Percentiles rank a stretch among this genome's conserved stretches.
phyloP scores from a whole-genome alignment of 2,113 vertebrate species.

The Brevimyrus niger region DNA sequence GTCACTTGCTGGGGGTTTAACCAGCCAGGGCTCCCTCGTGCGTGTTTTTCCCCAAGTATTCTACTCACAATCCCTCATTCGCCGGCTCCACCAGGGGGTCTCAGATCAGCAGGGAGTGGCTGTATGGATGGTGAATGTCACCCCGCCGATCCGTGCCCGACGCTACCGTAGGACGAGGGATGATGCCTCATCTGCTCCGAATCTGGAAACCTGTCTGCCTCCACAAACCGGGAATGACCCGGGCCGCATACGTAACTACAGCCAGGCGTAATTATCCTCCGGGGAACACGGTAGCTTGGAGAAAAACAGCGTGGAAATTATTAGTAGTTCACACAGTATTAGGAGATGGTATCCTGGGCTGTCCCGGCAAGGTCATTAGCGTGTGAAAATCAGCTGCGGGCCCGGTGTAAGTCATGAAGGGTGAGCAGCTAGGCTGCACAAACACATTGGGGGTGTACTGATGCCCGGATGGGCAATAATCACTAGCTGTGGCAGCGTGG shows the following conservation, averaged over 20 bases:
- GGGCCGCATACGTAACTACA: not conserved
- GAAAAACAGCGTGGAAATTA: slow-evolving; percentile 6
- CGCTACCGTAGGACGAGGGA: not conserved
- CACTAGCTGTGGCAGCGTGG: slow-evolving; percentile 40
- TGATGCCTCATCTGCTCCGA: not conserved
- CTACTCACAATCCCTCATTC: not conserved
- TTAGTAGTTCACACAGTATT: not conserved
- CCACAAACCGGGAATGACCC: not conserved
- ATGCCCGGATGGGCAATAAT: slow-evolving; percentile 47
- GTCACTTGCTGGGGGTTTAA: not conserved
- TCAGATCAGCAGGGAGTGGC: not conserved
- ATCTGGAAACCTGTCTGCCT: not conserved
- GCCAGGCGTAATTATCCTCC: slow-evolving; percentile 5
- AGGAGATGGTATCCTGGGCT: not conserved
- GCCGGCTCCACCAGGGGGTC: not conserved
- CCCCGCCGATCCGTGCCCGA: not conserved
- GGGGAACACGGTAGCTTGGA: not conserved
- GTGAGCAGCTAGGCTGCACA: slow-evolving; percentile 30
- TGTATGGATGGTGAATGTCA: not conserved
- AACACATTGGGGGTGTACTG: slow-evolving; percentile 42
- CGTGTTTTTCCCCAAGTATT: not conserved
- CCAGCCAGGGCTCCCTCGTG: not conserved
- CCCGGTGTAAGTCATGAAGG: slow-evolving; percentile 37
- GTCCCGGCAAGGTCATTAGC: not conserved
- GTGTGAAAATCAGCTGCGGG: slow-evolving; percentile 19